phyloP scores from a whole-genome alignment of 2,888 invertebrate genomes.

The Thysanoteuthis rhombus region DNA sequence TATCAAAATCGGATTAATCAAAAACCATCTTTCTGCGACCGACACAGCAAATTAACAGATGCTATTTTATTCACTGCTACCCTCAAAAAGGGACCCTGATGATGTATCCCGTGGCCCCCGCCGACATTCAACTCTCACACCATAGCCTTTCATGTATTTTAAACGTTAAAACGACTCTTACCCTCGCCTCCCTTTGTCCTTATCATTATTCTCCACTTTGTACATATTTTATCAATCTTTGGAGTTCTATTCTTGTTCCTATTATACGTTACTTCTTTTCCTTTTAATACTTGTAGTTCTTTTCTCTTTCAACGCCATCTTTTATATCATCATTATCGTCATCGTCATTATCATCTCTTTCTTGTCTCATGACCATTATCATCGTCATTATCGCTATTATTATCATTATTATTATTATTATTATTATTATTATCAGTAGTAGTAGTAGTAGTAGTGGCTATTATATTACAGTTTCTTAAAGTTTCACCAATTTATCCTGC shows the following conservation, averaged over 20 bases:
- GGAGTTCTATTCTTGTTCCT: neutral
- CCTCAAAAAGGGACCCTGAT: neutral
- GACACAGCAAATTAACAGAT: constrained; percentile 12
- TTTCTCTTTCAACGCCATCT: neutral
- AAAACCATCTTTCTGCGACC: neutral
- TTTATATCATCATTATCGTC: neutral
- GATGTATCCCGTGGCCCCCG: neutral
- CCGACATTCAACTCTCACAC: too few relatives aligned
- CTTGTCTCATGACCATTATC: neutral
- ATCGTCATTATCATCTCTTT: neutral
- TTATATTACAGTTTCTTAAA: too few relatives aligned
- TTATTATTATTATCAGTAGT: too few relatives aligned
- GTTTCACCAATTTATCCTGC: too few relatives aligned
- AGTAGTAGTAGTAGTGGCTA: too few relatives aligned
- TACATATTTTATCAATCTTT: neutral
- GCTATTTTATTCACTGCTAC: neutral
- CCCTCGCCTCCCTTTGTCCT: neutral
- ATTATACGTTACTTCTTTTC: neutral
- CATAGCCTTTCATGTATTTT: neutral
- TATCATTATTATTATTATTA: neutral
- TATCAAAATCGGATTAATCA: neutral
- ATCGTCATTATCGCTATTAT: neutral
- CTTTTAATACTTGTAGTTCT: neutral
- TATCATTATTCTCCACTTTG: neutral
- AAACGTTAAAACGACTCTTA: neutral